phyloP scores from a whole-genome alignment of 2,113 vertebrate genomes.

The Prinia subflava region DNA sequence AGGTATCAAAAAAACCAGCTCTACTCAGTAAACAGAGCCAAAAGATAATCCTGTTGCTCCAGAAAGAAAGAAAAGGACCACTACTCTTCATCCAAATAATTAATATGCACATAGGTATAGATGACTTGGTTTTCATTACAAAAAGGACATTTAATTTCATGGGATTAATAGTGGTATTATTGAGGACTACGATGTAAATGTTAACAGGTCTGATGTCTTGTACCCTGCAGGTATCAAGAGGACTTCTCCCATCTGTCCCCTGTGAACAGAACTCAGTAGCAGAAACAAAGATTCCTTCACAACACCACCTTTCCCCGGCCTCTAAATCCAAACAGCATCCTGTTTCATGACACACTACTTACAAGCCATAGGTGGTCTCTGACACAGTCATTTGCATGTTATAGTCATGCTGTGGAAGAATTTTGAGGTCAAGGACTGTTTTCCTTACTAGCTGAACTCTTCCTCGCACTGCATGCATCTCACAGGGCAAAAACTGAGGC shows the following conservation, averaged over 20 bases:
- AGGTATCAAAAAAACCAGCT: neutral
- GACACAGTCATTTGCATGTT: neutral
- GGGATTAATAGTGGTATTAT: neutral
- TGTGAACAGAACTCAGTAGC: neutral
- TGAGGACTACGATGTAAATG: neutral
- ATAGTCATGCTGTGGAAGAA: neutral
- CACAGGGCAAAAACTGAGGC: neutral
- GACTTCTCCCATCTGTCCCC: neutral
- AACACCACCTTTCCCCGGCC: neutral
- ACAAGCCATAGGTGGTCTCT: neutral
- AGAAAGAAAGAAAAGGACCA: neutral
- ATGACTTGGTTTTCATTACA: neutral
- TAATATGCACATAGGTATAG: neutral
- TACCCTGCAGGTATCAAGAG: neutral
- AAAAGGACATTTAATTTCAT: neutral
- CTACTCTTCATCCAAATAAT: neutral
- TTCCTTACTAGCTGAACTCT: neutral
- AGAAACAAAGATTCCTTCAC: neutral
- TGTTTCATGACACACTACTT: neutral
- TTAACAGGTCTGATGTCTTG: neutral
- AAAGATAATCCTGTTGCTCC: neutral
- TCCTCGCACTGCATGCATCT: neutral
- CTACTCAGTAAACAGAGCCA: neutral
- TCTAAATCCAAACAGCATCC: neutral
- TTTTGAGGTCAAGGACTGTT: neutral